Conservation (phyloP, 37 sponge, comb jelly and placozoan genomes). For the Lycopodina hypogea region DNA sequence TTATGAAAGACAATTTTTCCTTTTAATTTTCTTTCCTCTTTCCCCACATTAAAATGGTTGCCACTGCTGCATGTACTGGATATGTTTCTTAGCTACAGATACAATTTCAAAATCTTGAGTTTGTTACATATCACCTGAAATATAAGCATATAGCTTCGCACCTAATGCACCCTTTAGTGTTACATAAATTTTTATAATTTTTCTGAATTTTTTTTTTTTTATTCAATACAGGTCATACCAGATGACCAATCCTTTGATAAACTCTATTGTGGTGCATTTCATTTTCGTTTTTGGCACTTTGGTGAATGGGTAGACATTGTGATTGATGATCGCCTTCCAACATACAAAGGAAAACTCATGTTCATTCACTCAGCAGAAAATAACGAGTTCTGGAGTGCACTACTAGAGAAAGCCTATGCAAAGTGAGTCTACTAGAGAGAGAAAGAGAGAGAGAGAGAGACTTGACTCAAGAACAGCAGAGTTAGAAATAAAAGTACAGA, state of each 20-base stretch:
- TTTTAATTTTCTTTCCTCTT: no score
- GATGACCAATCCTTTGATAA: conserved; percentile 42
- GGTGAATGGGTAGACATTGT: conserved; percentile 88
- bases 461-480: no score
- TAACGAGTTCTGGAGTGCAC: conserved; percentile 98
- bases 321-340: conserved; percentile 86
- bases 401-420: conserved; percentile 97
- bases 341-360: conserved; percentile 71
- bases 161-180: not conserved
- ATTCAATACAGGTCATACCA: conserved; percentile 74
- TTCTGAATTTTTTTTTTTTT: not conserved
- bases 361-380: conserved; percentile 81
- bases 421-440: conserved; percentile 46
- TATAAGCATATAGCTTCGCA: not conserved
- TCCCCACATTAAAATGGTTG: no score
- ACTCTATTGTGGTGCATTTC: conserved; percentile 77
- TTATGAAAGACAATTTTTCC: no score
- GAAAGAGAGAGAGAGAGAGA: not conserved
- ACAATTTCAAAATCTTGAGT: no score
- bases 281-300: conserved; percentile 90
- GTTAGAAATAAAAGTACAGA: no score
- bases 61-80: no score
- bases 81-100: no score
- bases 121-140: not conserved
- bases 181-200: not conserved